Conservation (phyloP, 1,140 invertebrate species). For the Phocides pigmalion region DNA sequence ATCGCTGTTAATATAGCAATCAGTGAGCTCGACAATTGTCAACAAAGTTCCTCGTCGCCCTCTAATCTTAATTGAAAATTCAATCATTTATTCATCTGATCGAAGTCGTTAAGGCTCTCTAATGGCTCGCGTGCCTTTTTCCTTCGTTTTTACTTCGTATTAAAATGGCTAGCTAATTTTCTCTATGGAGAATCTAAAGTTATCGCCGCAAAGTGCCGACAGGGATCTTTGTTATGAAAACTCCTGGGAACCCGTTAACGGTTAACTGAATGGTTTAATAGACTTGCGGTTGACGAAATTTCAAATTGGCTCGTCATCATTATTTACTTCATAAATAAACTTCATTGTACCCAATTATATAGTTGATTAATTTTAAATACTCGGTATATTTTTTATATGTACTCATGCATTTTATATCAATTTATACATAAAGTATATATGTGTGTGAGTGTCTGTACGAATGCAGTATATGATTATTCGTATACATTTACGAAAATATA, state of each 20-base stretch:
- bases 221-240: slow-evolving; percentile 43
- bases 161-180: slow-evolving; percentile 69
- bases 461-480: too few relatives aligned
- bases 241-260: slow-evolving; percentile 3
- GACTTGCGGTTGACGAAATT: slow-evolving; percentile 3
- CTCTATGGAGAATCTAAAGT: slow-evolving; percentile 54
- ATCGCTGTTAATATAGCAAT: background rate
- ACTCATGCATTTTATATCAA: too few relatives aligned
- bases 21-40: slow-evolving; percentile 58
- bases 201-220: slow-evolving; percentile 43
- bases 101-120: slow-evolving; percentile 72
- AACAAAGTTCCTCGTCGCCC: slow-evolving; percentile 67
- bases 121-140: slow-evolving; percentile 68
- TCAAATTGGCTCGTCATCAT: background rate
- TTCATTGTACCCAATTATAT: background rate
- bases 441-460: too few relatives aligned
- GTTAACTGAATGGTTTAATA: background rate
- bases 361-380: background rate
- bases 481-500: too few relatives aligned
- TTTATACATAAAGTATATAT: too few relatives aligned
- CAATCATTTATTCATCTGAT: slow-evolving; percentile 81
- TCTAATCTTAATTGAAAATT: slow-evolving; percentile 82
- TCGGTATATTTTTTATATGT: too few relatives aligned
- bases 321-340: background rate
- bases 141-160: slow-evolving; percentile 66